A percentile compares a stretch with the other conserved stretches of the same genome.
Conservation (phyloP, 2,113 vertebrate species). For the Gadus macrocephalus region DNA sequence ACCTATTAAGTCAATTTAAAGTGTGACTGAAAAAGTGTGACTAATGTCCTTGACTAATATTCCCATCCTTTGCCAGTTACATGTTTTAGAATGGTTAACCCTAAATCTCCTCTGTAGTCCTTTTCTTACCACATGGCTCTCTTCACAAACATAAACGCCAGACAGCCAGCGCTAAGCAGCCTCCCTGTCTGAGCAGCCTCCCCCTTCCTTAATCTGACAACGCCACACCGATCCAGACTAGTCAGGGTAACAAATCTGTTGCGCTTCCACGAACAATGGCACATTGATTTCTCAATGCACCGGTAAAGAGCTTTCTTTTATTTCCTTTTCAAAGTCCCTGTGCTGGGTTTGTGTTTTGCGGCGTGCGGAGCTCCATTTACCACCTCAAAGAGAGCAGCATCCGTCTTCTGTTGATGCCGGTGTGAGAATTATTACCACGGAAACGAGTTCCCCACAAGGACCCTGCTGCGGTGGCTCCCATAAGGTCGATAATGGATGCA, state of each 20-base stretch:
- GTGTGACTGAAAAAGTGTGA: neutral
- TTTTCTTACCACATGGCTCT: no score
- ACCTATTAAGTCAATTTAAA: neutral
- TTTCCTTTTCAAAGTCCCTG: constrained; percentile 17
- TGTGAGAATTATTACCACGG: constrained; percentile 49
- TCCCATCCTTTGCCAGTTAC: neutral
- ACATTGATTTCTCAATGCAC: constrained; percentile 29
- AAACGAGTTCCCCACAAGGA: constrained; percentile 50
- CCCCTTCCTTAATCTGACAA: constrained; percentile 16
- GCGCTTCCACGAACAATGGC: neutral
- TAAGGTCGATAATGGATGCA: constrained; percentile 60
- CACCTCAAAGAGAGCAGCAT: constrained; percentile 46
- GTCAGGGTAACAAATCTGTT: neutral
- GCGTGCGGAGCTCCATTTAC: constrained; percentile 46
- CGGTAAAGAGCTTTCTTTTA: constrained; percentile 29
- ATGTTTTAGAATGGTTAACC: neutral
- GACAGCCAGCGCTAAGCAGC: no score
- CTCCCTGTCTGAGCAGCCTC: no score
- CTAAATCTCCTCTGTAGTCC: no score
- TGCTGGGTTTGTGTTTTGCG: constrained; percentile 17
- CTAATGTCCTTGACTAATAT: neutral
- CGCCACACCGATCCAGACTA: neutral
- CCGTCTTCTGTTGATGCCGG: constrained; percentile 45
- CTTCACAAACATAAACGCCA: no score
- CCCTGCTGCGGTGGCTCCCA: constrained; percentile 43